Evolutionary conservation across 2,797 vertebrate species (phyloP), one percentile per base, ranked within the genome.

Genomic region (Thripadectes ignobilis): DNA sequence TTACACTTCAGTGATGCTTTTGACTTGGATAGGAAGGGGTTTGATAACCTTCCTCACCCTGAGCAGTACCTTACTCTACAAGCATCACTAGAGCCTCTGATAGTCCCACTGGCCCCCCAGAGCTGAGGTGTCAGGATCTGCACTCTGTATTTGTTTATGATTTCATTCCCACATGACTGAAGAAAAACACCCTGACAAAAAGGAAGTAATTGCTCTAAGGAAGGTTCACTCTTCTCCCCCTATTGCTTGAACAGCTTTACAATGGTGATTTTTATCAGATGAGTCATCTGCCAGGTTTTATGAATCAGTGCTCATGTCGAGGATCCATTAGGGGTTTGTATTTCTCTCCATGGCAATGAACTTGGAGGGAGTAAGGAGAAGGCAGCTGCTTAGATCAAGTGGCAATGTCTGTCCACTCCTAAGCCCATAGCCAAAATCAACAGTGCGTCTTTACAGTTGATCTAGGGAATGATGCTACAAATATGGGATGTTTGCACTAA

Each of bases 401-500:
- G 94, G 86, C 84, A 88, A 49, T 76, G 90, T 82, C 85, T 84
- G 52, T 95, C 84, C 88, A 65, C 69, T 75, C 75, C 74, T 73
- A 78, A 88, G 81, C 73, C 24, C 26, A 24, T 6, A 74, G 93
- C 95, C 96, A 96, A 95, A 96, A 94, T 92, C 96, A 93, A 96
- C 95, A 95, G 59, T 15, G 69, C 36, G 73, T 90, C 91, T 92
- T 94, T 89, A 18, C 89, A 78, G 81, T 85, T 43, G 81, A 95
- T 94, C 85, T 61, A 45, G 78, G 73, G 93, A 96, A 94, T 34
- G 72, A 85, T 66, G 81, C 81, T 96, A 89, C 92, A 78, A 89
- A 89, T 94, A 85, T n/a, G 76, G 94, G 95, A 93, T 88, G 81
- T 95, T 93, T 92, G 86, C 80, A 92, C 83, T 94, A 95, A 95